phyloP scores from a whole-genome alignment of 1,140 invertebrate genomes.

The Medauroidea extradentata region DNA sequence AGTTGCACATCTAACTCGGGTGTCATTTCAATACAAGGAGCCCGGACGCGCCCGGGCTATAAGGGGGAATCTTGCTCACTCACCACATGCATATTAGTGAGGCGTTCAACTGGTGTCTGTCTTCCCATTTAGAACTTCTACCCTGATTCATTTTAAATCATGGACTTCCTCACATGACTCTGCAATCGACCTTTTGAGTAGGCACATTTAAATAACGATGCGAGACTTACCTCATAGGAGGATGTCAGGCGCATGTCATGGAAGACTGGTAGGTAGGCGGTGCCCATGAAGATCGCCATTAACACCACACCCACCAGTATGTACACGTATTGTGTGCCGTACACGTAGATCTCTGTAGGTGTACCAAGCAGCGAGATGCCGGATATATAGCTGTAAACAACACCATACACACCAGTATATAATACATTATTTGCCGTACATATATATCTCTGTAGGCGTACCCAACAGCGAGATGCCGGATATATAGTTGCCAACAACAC shows the following conservation, averaged over 20 bases:
- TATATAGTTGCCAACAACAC: slow-evolving; percentile 52
- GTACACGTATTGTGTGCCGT: slow-evolving; percentile 65
- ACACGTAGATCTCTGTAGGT: slow-evolving; percentile 79
- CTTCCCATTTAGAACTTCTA: no score
- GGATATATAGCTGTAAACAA: slow-evolving; percentile 37
- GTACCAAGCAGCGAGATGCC: slow-evolving; percentile 67
- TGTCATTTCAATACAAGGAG: no score
- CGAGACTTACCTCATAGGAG: slow-evolving; percentile 77
- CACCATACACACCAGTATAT: no score
- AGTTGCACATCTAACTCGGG: no score
- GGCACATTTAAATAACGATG: no score
- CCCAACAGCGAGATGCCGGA: slow-evolving; percentile 65
- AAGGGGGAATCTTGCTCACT: no score
- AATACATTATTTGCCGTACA: slow-evolving; percentile 70
- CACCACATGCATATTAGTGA: no score
- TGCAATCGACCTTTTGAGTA: no score
- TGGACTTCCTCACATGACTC: no score
- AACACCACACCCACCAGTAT: slow-evolving; percentile 61
- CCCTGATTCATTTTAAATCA: no score
- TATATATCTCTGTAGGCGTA: slow-evolving; percentile 79
- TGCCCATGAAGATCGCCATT: slow-evolving; percentile 50
- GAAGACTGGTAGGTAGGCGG: slow-evolving; percentile 62
- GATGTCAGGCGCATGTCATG: slow-evolving; percentile 75
- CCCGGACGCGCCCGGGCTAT: no score
- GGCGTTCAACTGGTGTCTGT: no score